Evolutionary conservation across 1,140 invertebrate genomes (phyloP).

Genomic region (Trissolcus basalis): DNA sequence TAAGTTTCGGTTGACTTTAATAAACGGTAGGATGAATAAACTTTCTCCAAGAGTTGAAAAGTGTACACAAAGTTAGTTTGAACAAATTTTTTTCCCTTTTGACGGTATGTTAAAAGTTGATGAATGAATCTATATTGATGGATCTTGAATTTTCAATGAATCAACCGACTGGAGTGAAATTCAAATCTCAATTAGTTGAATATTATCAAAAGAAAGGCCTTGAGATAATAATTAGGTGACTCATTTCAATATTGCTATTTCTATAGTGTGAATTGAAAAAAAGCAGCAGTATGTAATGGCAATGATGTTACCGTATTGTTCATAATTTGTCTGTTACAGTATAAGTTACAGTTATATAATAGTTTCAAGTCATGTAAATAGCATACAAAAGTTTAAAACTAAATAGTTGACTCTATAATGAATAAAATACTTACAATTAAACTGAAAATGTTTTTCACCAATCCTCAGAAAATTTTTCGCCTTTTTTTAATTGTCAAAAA

Average conservation of each 20-base stretch:
- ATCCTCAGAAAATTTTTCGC: background rate
- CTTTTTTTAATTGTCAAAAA: background rate
- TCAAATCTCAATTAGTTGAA: constrained; percentile 13
- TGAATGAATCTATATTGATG: no score
- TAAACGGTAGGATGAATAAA: no score
- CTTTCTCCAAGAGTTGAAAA: no score
- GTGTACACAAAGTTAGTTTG: no score
- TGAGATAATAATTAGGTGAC: constrained; percentile 23
- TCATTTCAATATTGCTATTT: constrained; percentile 15
- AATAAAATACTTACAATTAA: constrained; percentile 48
- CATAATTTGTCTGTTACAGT: constrained; percentile 23
- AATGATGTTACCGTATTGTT: constrained; percentile 24
- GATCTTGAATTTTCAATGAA: no score
- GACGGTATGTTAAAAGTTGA: no score
- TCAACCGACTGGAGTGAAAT: no score
- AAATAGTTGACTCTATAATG: constrained; percentile 41
- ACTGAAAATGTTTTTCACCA: constrained; percentile 11
- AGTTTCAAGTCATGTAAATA: constrained; percentile 68
- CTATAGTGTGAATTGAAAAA: constrained; percentile 7
- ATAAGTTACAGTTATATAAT: constrained; percentile 34
- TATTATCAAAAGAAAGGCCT: constrained; percentile 21
- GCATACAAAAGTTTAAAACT: constrained; percentile 24
- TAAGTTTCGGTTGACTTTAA: no score
- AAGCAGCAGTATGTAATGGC: constrained; percentile 39
- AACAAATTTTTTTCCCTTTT: no score